Conservation (phyloP, 2,888 invertebrate genomes). For the Elmis aenea region DNA sequence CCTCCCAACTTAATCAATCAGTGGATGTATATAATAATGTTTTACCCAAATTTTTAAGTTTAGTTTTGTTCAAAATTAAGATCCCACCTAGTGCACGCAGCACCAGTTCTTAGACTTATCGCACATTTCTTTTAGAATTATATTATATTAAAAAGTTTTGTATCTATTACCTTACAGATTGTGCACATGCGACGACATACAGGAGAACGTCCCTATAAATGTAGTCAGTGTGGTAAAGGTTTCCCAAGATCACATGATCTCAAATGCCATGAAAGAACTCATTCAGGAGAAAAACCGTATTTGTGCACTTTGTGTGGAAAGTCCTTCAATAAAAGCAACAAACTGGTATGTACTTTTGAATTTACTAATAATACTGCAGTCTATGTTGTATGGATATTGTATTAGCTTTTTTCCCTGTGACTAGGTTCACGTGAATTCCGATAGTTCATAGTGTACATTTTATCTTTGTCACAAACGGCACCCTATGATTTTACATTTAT, state of each 20-base stretch:
- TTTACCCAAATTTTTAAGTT: too few relatives aligned
- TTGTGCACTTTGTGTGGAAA: conserved; percentile 46
- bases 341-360: conserved; percentile 47
- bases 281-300: conserved; percentile 47
- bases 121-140: conserved; percentile 1
- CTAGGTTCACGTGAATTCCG: too few relatives aligned
- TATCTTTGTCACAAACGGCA: neutral
- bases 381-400: too few relatives aligned
- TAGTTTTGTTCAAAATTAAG: too few relatives aligned
- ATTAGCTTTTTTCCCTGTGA: too few relatives aligned
- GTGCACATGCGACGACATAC: conserved; percentile 47
- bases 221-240: conserved; percentile 45
- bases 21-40: too few relatives aligned
- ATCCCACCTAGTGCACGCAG: too few relatives aligned
- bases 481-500: too few relatives aligned
- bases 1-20: too few relatives aligned
- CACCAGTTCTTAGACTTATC: too few relatives aligned
- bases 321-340: conserved; percentile 48
- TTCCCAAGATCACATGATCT: conserved; percentile 47
- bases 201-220: conserved; percentile 46
- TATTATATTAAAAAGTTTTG: neutral
- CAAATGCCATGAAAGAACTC: conserved; percentile 47
- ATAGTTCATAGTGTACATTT: too few relatives aligned
- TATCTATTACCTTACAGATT: conserved; percentile 35
- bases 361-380: neutral